A percentile compares a stretch with the other conserved stretches of the same genome.
These are phyloP conservation scores for Pterois miles DNA, from an alignment of 2,797 vertebrate species.

Conservation along the genomic window DNA sequence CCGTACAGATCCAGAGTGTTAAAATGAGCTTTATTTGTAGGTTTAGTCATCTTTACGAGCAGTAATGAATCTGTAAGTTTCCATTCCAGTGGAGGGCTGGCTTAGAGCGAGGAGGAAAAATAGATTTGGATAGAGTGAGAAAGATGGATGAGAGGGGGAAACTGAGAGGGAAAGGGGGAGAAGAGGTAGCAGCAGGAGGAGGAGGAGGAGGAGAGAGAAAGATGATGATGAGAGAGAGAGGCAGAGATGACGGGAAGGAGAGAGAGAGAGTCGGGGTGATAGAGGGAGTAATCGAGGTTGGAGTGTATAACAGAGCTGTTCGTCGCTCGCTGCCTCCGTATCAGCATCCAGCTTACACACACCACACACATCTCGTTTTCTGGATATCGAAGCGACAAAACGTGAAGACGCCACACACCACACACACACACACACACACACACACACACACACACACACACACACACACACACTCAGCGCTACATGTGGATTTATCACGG, in stretches of 20 bases:
- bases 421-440: neutral
- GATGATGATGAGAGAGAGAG: neutral
- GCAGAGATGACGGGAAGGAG: neutral
- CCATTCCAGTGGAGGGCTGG: neutral
- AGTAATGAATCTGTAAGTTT: slow-evolving; percentile 6
- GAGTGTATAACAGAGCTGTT: slow-evolving; percentile 54
- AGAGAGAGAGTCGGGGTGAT: neutral
- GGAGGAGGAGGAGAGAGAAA: neutral
- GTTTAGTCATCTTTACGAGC: neutral
- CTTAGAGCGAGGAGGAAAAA: neutral
- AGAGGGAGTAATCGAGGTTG: slow-evolving; percentile 33
- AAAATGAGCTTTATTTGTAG: neutral
- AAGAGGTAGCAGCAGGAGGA: neutral
- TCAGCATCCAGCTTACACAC: slow-evolving; percentile 44
- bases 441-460: slow-evolving; percentile 3
- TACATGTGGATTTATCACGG: slow-evolving; percentile 51
- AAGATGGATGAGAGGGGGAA: neutral
- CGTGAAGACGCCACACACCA: slow-evolving; percentile 19
- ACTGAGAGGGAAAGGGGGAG: neutral
- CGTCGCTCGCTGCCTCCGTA: slow-evolving; percentile 38
- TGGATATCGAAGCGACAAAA: slow-evolving; percentile 16
- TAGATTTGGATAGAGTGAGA: slow-evolving; percentile 5
- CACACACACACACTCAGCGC: neutral
- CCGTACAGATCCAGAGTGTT: neutral
- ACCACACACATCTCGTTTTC: slow-evolving; percentile 22